A percentile compares a stretch with the other conserved stretches of the same genome.
phyloP scores from a whole-genome alignment of 2,797 vertebrate species.

The Urophycis tenuis region DNA sequence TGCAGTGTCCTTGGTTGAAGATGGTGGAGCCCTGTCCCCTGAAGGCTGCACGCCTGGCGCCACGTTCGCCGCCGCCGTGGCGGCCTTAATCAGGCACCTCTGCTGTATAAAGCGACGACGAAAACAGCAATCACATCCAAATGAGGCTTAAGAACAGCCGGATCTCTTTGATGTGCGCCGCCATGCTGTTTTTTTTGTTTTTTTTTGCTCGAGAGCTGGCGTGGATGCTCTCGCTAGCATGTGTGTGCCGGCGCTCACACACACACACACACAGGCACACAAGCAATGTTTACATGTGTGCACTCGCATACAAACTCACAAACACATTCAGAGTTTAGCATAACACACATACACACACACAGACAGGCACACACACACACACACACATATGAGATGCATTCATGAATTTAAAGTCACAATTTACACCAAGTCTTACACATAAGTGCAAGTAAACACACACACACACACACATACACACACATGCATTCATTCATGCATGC shows the following conservation, averaged over 20 bases:
- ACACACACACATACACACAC: neutral
- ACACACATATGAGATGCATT: no score
- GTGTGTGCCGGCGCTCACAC: neutral
- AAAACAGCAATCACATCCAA: conserved; percentile 66
- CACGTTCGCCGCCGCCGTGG: conserved; percentile 48
- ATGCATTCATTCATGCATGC: neutral
- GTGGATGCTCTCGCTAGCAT: neutral
- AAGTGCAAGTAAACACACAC: no score
- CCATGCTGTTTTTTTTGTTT: conserved; percentile 38
- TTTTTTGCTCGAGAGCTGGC: no score
- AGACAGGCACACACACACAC: conserved; percentile 9
- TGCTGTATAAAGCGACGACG: conserved; percentile 65
- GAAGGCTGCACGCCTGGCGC: conserved; percentile 31
- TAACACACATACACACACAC: conserved; percentile 8
- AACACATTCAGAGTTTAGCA: neutral
- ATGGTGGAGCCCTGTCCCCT: conserved; percentile 37
- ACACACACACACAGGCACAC: neutral
- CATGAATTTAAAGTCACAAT: no score
- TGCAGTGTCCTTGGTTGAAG: conserved; percentile 49
- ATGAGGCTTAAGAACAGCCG: conserved; percentile 52
- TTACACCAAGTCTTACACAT: no score
- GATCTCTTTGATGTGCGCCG: conserved; percentile 61
- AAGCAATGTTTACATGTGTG: neutral
- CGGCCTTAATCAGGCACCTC: conserved; percentile 58
- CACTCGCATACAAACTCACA: neutral